Conservation (phyloP, 2,113 vertebrate species). For the Penelope pileata region DNA sequence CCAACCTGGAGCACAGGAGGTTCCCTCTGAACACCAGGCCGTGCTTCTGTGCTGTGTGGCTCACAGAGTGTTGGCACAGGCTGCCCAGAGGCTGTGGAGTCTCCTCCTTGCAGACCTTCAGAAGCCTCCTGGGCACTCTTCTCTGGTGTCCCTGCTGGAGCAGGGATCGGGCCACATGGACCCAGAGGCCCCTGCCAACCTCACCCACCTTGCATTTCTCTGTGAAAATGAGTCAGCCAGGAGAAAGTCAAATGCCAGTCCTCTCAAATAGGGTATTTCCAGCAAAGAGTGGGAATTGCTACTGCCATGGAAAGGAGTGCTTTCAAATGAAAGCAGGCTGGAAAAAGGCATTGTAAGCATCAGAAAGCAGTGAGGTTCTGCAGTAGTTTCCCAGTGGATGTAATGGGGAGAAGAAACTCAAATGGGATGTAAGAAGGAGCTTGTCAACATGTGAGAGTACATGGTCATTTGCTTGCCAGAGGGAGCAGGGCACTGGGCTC, state of each 20-base stretch:
- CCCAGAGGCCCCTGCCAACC: background rate
- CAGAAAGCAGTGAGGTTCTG: background rate
- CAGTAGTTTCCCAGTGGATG: background rate
- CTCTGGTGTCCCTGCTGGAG: background rate
- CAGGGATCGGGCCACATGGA: background rate
- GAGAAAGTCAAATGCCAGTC: background rate
- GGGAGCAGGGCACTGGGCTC: background rate
- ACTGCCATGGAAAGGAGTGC: background rate
- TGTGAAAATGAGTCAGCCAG: background rate
- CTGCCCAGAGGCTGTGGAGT: background rate
- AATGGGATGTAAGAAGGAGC: background rate
- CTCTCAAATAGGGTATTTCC: background rate
- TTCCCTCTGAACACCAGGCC: background rate
- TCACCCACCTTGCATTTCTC: background rate
- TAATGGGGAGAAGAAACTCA: background rate
- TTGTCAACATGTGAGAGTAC: background rate
- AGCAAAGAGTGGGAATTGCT: background rate
- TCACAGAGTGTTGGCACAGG: background rate
- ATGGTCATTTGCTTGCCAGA: background rate
- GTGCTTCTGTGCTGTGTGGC: background rate
- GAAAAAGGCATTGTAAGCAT: background rate
- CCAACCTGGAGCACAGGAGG: background rate
- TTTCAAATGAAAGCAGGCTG: background rate
- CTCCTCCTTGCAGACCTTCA: background rate
- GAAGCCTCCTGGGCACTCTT: rapidly evolving